Percentiles rank a stretch among this genome's conserved stretches.
Conservation (phyloP, 1,140 invertebrate genomes). For the Drosophila orosa region DNA sequence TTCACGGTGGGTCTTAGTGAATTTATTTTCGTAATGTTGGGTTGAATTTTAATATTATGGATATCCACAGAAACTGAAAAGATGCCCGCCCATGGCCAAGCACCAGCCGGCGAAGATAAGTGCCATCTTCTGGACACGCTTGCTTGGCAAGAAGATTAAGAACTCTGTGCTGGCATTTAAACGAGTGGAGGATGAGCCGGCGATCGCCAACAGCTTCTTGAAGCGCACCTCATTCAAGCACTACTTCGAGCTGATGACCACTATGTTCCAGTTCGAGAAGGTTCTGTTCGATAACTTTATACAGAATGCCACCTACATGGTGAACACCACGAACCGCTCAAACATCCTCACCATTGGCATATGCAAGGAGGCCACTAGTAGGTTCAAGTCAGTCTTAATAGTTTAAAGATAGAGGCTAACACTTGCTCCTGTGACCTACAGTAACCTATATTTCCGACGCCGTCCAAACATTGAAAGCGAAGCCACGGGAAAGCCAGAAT, state of each 20-base stretch:
- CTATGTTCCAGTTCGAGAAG: constrained; percentile 92
- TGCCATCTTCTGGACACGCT: constrained; percentile 92
- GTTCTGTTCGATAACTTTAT: constrained; percentile 88
- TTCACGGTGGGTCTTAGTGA: constrained; percentile 86
- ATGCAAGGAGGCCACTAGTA: constrained; percentile 58
- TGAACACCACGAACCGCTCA: constrained; percentile 88
- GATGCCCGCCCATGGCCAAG: constrained; percentile 89
- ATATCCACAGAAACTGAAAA: constrained; percentile 87
- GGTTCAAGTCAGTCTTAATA: background rate
- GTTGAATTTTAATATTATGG: background rate
- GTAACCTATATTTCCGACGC: constrained; percentile 65
- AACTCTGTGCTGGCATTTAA: constrained; percentile 91
- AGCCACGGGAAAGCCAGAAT: constrained; percentile 1
- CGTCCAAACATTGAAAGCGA: constrained; percentile 44
- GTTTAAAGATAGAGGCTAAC: background rate
- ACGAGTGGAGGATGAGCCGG: constrained; percentile 87
- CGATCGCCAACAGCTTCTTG: constrained; percentile 89
- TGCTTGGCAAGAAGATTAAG: constrained; percentile 91
- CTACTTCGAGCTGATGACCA: constrained; percentile 90
- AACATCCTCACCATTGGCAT: constrained; percentile 87
- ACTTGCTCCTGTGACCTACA: constrained; percentile 5
- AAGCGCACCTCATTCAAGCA: constrained; percentile 90
- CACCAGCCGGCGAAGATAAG: constrained; percentile 92
- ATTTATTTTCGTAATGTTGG: background rate
- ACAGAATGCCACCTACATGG: constrained; percentile 85